A percentile compares a stretch with the other conserved stretches of the same genome.
phyloP scores from a whole-genome alignment of 1,140 invertebrate genomes.

The Melitaea cinxia region DNA sequence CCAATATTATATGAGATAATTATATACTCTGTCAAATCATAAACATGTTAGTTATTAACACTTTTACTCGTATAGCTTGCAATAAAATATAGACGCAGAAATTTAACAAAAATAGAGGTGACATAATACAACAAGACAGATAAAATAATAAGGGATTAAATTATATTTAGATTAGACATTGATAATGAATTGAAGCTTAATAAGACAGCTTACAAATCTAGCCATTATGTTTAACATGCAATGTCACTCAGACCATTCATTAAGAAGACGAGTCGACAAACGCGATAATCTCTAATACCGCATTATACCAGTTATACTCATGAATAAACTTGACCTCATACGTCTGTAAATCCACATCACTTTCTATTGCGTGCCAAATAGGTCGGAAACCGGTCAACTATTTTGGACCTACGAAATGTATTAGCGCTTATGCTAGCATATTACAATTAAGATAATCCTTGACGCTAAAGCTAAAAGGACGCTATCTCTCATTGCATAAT shows the following conservation, averaged over 20 bases:
- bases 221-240: too few species aligned
- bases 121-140: too few species aligned
- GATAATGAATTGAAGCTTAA: too few species aligned
- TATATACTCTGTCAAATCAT: too few species aligned
- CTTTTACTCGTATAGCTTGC: too few species aligned
- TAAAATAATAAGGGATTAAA: too few species aligned
- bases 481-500: neutral
- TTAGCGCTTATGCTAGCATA: too few species aligned
- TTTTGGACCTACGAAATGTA: constrained; percentile 33
- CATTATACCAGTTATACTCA: constrained; percentile 15
- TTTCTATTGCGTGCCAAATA: constrained; percentile 40
- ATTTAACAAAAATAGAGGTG: too few species aligned
- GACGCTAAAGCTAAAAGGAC: neutral
- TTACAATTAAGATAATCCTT: constrained; percentile 8
- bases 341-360: constrained; percentile 24
- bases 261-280: constrained; percentile 1
- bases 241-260: neutral
- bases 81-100: too few species aligned
- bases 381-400: constrained; percentile 38
- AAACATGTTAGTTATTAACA: too few species aligned
- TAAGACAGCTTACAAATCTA: neutral
- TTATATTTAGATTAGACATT: too few species aligned
- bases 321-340: constrained; percentile 34
- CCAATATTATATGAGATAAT: too few species aligned
- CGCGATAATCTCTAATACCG: constrained; percentile 7